Conservation (phyloP, 2,113 vertebrate species). For the Mastomys coucha region DNA sequence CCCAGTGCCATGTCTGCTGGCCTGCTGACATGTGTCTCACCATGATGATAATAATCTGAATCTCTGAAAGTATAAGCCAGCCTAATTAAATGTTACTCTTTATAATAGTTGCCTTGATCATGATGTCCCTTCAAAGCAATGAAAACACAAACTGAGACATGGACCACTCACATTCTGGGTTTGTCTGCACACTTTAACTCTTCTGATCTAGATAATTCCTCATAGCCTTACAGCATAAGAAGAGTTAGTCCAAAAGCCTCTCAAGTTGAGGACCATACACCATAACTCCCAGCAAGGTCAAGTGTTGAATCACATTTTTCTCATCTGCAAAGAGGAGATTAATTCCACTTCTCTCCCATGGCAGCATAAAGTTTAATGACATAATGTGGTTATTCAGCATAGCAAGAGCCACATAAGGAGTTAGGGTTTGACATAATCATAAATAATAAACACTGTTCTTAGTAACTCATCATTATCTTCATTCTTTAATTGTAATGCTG, state of each 20-base stretch:
- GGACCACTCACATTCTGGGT: too few relatives aligned
- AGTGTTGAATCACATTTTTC: background rate
- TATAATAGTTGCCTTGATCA: too few relatives aligned
- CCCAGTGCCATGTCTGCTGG: too few relatives aligned
- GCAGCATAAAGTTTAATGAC: background rate
- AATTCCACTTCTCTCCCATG: background rate
- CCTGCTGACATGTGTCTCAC: too few relatives aligned
- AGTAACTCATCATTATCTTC: background rate
- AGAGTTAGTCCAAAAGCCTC: too few relatives aligned
- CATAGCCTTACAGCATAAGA: background rate
- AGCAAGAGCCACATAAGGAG: background rate
- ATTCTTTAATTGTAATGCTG: background rate
- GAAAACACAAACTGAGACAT: background rate
- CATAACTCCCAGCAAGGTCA: background rate
- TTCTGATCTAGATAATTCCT: background rate
- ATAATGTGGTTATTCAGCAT: background rate
- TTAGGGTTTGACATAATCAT: background rate
- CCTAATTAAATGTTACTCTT: too few relatives aligned
- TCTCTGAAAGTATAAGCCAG: too few relatives aligned
- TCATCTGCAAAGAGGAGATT: background rate
- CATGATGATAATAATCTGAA: too few relatives aligned
- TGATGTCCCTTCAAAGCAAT: background rate
- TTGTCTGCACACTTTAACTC: background rate
- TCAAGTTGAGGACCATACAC: background rate
- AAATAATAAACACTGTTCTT: slow-evolving; percentile 1